Evolutionary conservation across 2,888 invertebrate genomes (phyloP).

Genomic region (Drosophila formosana): DNA sequence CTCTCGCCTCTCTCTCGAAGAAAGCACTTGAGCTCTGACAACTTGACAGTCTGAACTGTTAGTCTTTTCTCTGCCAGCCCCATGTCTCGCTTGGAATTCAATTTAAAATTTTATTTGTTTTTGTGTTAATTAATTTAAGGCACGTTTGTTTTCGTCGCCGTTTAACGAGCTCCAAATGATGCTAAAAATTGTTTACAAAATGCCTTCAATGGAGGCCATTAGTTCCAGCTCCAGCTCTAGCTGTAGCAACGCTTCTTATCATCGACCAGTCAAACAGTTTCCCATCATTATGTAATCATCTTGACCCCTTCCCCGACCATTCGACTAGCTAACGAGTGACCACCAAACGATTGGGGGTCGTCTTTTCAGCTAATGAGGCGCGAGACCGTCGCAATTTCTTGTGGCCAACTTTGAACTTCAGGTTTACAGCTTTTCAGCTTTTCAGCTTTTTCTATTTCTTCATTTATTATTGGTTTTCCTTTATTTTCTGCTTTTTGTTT

Average conservation of each 20-base stretch:
- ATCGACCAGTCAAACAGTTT: conserved; percentile 46
- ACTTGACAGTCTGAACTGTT: conserved; percentile 15
- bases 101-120: conserved; percentile 39
- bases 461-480: conserved; percentile 50
- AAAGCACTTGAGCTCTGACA: conserved; percentile 39
- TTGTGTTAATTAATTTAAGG: conserved; percentile 64
- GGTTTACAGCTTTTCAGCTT: conserved; percentile 8
- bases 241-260: conserved; percentile 50
- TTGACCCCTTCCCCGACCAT: neutral
- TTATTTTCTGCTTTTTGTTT: conserved; percentile 33
- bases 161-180: conserved; percentile 62
- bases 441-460: conserved; percentile 2
- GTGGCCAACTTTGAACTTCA: conserved; percentile 72
- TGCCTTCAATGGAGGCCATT: conserved; percentile 47
- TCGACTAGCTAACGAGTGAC: conserved; percentile 48
- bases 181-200: conserved; percentile 52
- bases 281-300: conserved; percentile 74
- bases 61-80: neutral
- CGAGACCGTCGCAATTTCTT: conserved; percentile 59
- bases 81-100: neutral
- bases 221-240: conserved; percentile 15
- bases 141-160: conserved; percentile 51
- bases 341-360: conserved; percentile 29
- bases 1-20: neutral
- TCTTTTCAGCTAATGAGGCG: conserved; percentile 61